Evolutionary conservation across 2,888 invertebrate genomes (phyloP).

Genomic region (Ferrisia virgata): DNA sequence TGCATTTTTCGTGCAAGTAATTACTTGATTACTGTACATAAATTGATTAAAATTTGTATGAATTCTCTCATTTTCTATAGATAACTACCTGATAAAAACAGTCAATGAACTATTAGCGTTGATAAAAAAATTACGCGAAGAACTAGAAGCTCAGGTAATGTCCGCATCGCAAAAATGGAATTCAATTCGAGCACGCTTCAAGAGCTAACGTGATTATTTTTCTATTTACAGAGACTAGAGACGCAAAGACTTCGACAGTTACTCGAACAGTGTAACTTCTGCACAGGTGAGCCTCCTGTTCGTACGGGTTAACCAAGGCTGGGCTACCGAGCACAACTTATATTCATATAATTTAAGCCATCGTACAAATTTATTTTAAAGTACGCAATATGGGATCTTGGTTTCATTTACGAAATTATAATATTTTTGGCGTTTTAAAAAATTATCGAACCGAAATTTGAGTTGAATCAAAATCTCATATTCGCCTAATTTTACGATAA

Average conservation of each 20-base stretch:
- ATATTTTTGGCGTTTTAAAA: not conserved
- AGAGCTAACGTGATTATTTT: slow-evolving; percentile 43
- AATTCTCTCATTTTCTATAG: no score
- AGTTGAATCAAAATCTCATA: slow-evolving; percentile 22
- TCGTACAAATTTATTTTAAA: slow-evolving; percentile 28
- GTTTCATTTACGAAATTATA: not conserved
- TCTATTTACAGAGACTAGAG: slow-evolving; percentile 58
- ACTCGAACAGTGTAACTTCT: slow-evolving; percentile 75
- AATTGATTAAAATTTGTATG: no score
- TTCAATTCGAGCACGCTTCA: not conserved
- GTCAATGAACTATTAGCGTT: slow-evolving; percentile 65
- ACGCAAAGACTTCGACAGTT: slow-evolving; percentile 68
- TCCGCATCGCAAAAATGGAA: not conserved
- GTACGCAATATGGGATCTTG: slow-evolving; percentile 26
- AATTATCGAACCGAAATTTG: not conserved
- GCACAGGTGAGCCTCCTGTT: slow-evolving; percentile 53
- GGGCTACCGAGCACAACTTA: slow-evolving; percentile 46
- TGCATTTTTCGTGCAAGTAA: slow-evolving; percentile 53
- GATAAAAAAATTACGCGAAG: slow-evolving; percentile 67
- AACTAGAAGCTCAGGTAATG: slow-evolving; percentile 65
- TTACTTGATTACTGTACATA: slow-evolving; percentile 61
- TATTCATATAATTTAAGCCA: not conserved
- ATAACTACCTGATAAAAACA: no score
- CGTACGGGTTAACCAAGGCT: slow-evolving; percentile 49
- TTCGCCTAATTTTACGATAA: not conserved